Evolutionary conservation across 2,888 invertebrate species (phyloP), one percentile per base, ranked within the genome.

Genomic region (Acanthosepion esculentum): DNA sequence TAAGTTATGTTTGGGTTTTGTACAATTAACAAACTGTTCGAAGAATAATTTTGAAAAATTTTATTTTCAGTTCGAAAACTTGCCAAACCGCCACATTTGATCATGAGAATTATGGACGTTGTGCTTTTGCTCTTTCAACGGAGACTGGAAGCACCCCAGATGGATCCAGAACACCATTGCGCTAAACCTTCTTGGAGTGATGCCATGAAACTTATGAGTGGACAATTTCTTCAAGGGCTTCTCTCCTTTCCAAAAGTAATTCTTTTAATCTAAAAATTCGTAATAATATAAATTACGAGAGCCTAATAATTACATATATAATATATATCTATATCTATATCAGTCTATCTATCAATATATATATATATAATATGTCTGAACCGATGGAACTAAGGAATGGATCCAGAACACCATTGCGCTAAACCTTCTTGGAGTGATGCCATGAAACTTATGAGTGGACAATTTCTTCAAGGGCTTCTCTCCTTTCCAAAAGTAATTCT

Each of bases 401-500:
- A 99, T 97, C 98, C 98, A 1, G 98, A 98, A 55, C 98, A 98
- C 5, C 98, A 98, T 1, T 99, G 99, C 97, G 96, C 96, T 23
- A 99, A 99, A 97, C 99, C 99, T 10, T 99, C 99, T 0, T 99
- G 99, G 99, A 98, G 98, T 4, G 99, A 99, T 97, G 99, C 99
- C 0, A 98, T 99, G 53, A 99, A 99, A 98, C 97, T 97, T 94
- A 94, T 55, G 48, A 99, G 99, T 23, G 53, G 91, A 23, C 20
- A 92, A 3, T 92, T 92, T 18, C 48, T 92, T 26, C 23, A 15
- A 48, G 92, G 92, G 29, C 92, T 92, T 33, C 92, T 92, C 0
- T 20, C 15, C 8, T 92, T 92, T 48, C 92, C 92, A 15, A 92
- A 92, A 92, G 92, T 92, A 92, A 92, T 23, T 92, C 23, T 26